phyloP scores from a whole-genome alignment of 2,797 vertebrate genomes.

The Aselliscus stoliczkanus region DNA sequence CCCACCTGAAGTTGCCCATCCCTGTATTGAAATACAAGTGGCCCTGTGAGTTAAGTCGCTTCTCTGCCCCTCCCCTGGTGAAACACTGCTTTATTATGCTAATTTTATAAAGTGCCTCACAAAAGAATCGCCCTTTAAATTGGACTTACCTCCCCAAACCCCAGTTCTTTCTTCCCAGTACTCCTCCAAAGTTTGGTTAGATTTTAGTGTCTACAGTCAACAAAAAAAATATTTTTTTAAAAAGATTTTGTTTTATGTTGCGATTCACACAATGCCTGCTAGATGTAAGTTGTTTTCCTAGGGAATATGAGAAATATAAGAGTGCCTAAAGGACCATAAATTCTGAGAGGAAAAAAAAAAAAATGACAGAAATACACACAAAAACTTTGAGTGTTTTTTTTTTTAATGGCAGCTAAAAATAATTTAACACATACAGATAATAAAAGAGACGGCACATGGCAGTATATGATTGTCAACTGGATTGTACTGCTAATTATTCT shows the following conservation, averaged over 20 bases:
- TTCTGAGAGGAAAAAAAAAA: neutral
- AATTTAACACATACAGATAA: neutral
- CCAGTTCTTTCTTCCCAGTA: neutral
- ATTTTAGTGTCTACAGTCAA: neutral
- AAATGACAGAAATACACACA: neutral
- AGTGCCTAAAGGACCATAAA: neutral
- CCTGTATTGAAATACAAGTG: neutral
- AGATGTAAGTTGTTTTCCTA: neutral
- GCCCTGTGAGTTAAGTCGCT: neutral
- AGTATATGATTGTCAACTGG: neutral
- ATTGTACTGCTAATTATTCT: neutral
- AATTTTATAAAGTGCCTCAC: neutral
- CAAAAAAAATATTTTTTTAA: neutral
- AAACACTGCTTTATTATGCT: neutral
- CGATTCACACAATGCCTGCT: neutral
- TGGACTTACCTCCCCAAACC: neutral
- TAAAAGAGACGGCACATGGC: neutral
- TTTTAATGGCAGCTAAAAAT: neutral
- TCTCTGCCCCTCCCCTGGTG: neutral
- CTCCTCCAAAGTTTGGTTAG: neutral
- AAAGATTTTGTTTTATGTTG: conserved; percentile 3
- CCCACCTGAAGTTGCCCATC: neutral
- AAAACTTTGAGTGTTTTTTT: neutral
- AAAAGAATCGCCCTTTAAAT: neutral
- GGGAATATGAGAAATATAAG: neutral